Evolutionary conservation across 37 sponge, comb jelly and placozoan species (phyloP), one percentile per base, ranked within the genome.

Genomic region (Crambe crambe): DNA sequence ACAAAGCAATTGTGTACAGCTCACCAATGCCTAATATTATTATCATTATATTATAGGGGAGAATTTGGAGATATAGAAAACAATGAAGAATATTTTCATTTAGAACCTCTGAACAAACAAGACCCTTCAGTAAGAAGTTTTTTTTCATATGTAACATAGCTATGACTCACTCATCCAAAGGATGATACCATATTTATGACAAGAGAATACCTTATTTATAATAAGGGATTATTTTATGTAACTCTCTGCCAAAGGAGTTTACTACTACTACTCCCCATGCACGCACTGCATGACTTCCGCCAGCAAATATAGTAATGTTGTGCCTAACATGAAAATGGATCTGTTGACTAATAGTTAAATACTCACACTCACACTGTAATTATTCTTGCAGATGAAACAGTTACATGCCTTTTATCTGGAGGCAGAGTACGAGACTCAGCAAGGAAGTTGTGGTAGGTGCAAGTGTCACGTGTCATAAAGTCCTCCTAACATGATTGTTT

Each of bases 21-120:
- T 47, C 51, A 47, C 6, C 51, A 47, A 47, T n/a, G n/a, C n/a
- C n/a, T n/a, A 62, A 20, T n/a, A 30, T 5, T 30, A 8, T n/a
- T 62, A 29, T 62, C 17, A 30, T n/a, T 30, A 9, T 62, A 29
- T 62, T 47, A 6, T 47, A 90, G 91, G 47, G 91, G 91, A 20
- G 58, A 69, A 37, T 90, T 90, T 90, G 91, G 91, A 9, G 73
- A 79, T 36, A 26, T 40, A 20, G 34, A 56, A 5, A 18, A 47
- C 35, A 68, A 75, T 5, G 58, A 80, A 36, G 22, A 71, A 27
- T 66, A 57, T 40, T 87, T 70, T 41, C 84, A 81, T 74, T 37
- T 92, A 30, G 88, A 87, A 40, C 92, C 92, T 10, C 75, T 92
- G 51, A 65, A 77, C 51, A 56, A 57, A 27, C 21, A 56, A 22